Evolutionary conservation across 2,113 vertebrate genomes (phyloP).

Genomic region (Grantiella picta): DNA sequence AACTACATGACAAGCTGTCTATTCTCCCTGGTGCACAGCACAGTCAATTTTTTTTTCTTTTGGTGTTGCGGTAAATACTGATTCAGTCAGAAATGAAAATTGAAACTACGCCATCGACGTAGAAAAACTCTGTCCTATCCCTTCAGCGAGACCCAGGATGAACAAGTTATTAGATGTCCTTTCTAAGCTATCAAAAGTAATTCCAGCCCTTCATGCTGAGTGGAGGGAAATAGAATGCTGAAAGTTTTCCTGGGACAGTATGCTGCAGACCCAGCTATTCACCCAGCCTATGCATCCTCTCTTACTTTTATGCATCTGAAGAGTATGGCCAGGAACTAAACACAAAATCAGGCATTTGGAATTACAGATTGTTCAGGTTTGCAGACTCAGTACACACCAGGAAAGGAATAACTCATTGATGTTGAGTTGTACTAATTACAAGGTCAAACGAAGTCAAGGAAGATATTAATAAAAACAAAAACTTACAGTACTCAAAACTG

Average conservation of each 20-base stretch:
- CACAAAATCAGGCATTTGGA: neutral
- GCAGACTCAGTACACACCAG: neutral
- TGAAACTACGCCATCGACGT: rapidly evolving
- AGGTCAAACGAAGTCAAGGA: neutral
- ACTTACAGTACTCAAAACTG: neutral
- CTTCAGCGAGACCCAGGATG: neutral
- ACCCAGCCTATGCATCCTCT: neutral
- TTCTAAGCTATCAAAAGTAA: neutral
- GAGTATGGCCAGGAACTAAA: neutral
- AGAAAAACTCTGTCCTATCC: neutral
- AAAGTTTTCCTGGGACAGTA: neutral
- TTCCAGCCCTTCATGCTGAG: neutral
- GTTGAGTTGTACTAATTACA: neutral
- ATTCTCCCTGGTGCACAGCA: neutral
- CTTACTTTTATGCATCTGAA: neutral
- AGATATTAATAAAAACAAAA: neutral
- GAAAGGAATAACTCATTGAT: neutral
- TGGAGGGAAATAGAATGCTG: neutral
- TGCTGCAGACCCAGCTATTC: rapidly evolving
- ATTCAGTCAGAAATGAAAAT: neutral
- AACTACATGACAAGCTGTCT: rapidly evolving
- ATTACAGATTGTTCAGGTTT: neutral
- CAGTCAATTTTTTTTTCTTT: neutral
- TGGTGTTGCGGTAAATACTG: neutral
- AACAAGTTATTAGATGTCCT: neutral